These are phyloP conservation scores for Triops cancriformis DNA, from an alignment of 1,140 invertebrate species.

Conservation along the genomic window DNA sequence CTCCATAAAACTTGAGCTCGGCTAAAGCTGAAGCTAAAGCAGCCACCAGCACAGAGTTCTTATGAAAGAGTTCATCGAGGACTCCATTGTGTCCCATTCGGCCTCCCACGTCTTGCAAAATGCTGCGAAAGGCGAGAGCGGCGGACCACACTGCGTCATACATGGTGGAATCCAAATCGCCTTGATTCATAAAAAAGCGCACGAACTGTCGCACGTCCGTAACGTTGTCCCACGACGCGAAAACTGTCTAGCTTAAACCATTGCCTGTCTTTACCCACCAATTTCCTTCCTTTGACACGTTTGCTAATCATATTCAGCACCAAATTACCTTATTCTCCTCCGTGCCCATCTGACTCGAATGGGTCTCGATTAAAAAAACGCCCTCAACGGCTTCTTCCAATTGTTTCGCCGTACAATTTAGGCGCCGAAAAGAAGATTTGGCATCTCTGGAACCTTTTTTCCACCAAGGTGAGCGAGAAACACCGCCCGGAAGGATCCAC, in stretches of 20 bases:
- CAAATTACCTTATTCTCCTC: not conserved
- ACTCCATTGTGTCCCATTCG: not conserved
- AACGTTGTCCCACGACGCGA: conserved; percentile 1
- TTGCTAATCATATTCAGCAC: not conserved
- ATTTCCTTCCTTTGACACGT: not conserved
- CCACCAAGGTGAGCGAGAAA: conserved; percentile 4
- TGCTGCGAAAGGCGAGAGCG: conserved; percentile 55
- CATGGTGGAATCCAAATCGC: conserved; percentile 21
- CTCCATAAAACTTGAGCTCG: conserved; percentile 64
- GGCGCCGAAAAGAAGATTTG: not conserved
- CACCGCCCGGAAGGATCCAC: conserved; percentile 17
- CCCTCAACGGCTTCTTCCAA: not conserved
- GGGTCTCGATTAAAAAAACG: not conserved
- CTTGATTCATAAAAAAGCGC: not conserved
- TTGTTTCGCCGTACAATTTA: not conserved
- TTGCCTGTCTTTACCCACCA: not conserved
- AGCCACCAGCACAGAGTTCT: not conserved
- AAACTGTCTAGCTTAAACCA: conserved; percentile 1
- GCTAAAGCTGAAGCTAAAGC: conserved; percentile 58
- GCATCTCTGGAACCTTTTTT: not conserved
- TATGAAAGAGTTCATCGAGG: not conserved
- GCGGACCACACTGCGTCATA: conserved; percentile 87
- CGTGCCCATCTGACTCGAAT: not conserved
- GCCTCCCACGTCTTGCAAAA: conserved; percentile 38
- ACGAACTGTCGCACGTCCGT: not conserved